A percentile compares a stretch with the other conserved stretches of the same genome.
Conservation (phyloP, 2,113 vertebrate species). For the Micronycteris hirsuta region DNA sequence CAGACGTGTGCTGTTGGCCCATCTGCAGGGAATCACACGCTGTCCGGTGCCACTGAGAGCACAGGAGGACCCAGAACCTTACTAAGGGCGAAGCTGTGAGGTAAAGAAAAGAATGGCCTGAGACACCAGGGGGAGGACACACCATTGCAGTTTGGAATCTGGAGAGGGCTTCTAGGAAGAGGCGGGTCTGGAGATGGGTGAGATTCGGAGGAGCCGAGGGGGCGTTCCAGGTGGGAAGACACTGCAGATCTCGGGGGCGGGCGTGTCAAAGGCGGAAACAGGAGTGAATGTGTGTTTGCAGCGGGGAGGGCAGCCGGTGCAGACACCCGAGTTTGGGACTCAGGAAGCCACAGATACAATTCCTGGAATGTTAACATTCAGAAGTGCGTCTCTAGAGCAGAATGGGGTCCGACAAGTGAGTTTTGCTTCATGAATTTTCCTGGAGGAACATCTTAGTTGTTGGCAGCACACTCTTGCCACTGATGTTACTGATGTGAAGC, state of each 20-base stretch:
- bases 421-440: not conserved
- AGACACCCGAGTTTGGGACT: not conserved
- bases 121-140: not conserved
- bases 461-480: not conserved
- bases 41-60: not conserved
- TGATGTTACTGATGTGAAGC: not conserved
- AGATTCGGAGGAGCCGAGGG: not conserved
- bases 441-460: not conserved
- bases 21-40: not conserved
- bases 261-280: not conserved
- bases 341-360: not conserved
- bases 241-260: not conserved
- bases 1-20: not conserved
- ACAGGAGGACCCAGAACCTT: not conserved
- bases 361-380: not conserved
- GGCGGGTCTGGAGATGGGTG: not conserved
- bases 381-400: conserved; percentile 7
- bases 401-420: not conserved
- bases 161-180: not conserved
- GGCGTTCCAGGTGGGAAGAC: not conserved
- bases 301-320: not conserved
- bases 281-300: not conserved
- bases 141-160: not conserved
- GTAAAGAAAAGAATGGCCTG: not conserved
- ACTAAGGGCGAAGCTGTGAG: not conserved